Conservation (phyloP, 64 coral and sea anemone genomes). For the Pocillopora verrucosa region DNA sequence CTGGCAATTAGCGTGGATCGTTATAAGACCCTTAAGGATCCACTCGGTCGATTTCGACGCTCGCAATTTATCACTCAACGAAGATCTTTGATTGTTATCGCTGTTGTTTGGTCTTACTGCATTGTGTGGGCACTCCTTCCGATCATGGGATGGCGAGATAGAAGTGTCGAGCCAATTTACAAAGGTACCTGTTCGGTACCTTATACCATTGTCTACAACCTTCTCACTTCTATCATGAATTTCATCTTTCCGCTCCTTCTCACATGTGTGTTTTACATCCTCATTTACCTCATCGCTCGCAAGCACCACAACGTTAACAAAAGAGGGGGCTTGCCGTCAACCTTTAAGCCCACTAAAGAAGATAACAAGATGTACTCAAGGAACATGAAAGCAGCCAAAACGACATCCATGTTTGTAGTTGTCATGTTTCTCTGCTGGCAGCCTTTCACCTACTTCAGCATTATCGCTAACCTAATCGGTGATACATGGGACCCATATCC, state of each 20-base stretch:
- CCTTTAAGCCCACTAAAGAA: background rate
- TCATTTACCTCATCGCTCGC: constrained; percentile 4
- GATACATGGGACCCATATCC: background rate
- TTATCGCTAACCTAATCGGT: constrained; percentile 15
- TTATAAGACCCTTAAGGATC: constrained; percentile 66
- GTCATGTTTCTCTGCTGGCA: constrained; percentile 32
- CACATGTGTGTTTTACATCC: constrained; percentile 17
- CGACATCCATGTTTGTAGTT: constrained; percentile 20
- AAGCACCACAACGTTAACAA: background rate
- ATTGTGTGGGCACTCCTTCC: constrained; percentile 72
- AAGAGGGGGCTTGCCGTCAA: background rate
- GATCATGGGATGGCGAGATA: constrained; percentile 68
- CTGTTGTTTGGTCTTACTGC: constrained; percentile 68
- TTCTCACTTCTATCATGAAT: background rate
- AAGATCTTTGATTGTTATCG: constrained; percentile 32
- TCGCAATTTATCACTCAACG: constrained; percentile 53
- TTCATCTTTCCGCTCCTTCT: background rate
- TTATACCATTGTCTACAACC: background rate
- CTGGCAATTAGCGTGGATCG: constrained; percentile 87
- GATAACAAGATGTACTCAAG: background rate
- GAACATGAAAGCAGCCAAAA: constrained; percentile 16
- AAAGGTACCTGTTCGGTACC: background rate
- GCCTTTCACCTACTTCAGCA: constrained; percentile 24
- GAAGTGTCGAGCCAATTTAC: background rate
- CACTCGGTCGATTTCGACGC: constrained; percentile 47